Base-by-base conservation (phyloP, 2,113 vertebrate species). In the Pseudonaja textilis region DNA sequence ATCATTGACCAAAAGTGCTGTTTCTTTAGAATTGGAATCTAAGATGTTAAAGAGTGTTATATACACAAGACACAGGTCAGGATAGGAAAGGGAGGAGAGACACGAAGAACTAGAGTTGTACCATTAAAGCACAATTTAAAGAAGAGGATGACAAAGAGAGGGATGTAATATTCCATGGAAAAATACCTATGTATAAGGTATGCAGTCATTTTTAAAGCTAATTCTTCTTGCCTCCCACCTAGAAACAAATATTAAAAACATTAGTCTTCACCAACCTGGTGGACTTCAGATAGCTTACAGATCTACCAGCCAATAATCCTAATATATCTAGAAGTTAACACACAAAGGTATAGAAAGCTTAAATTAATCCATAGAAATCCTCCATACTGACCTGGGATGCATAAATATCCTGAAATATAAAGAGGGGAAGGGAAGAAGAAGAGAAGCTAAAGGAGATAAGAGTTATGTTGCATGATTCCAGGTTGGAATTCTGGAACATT, bases 111-210 rank as follows among this genome's bases (percentile, higher is more conserved):
- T 95, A 96, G 95, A 96, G 96, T 96, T 96, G 98, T 98, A 98
- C 98, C 98, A 98, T 97, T 95, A 93, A 97, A 97, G 93, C 96
- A 97, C 97, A 94, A 96, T 89, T 86, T 93, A 95, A 93, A 96
- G 92, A 88, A 18, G n/a, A 87, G 91, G 93, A 96, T 93, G 94
- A 91, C 0, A 2, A 96, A 95, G 91, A 94, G 89, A 85, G 6
- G 85, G 93, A 95, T 98, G 98, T 98, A 97, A 97, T 97, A 97
- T 97, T 96, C 94, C 92, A 87, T 94, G 90, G 90, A 94, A 90
- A 90, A 90, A 47, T 91, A 50, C 18, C 29, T 18, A 52, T 29
- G 22, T 52, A 11, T 18, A 11, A 0, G 25, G 4, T 0, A 0
- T 42, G 4, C 18, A 34, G 50, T 87, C 52, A 89, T 56, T n/a